phyloP scores from a whole-genome alignment of 2,888 invertebrate species.

The Emmelina monodactyla region DNA sequence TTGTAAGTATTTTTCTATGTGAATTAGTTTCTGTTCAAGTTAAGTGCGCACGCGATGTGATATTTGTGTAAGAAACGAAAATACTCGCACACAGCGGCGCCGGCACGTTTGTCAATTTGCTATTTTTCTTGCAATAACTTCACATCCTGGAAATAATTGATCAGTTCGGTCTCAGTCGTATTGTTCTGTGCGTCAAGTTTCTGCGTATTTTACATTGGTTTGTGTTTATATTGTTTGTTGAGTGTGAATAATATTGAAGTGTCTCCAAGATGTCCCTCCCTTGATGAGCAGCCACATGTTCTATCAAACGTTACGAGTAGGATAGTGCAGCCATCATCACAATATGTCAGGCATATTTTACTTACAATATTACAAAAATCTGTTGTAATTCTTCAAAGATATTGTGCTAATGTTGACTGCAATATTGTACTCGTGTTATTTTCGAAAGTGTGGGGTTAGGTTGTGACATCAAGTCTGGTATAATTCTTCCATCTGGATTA shows the following conservation, averaged over 20 bases:
- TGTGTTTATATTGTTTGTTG: constrained; percentile 8
- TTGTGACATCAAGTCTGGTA: constrained; percentile 18
- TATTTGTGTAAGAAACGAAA: constrained; percentile 49
- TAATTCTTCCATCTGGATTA: too few species aligned
- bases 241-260: constrained; percentile 29
- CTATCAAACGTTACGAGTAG: constrained; percentile 19
- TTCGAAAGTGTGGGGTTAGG: constrained; percentile 42
- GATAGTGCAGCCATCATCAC: constrained; percentile 2
- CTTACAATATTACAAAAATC: too few species aligned
- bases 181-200: neutral
- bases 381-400: too few species aligned
- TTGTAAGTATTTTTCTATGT: constrained; percentile 60
- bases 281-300: constrained; percentile 48
- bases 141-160: neutral
- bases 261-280: constrained; percentile 45
- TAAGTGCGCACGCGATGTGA: constrained; percentile 37
- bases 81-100: constrained; percentile 43
- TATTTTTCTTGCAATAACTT: constrained; percentile 35
- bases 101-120: constrained; percentile 61
- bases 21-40: constrained; percentile 48
- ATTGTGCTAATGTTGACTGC: neutral
- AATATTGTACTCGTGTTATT: neutral
- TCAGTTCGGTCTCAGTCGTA: neutral
- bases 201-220: neutral
- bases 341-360: too few species aligned